Evolutionary conservation across 2,888 invertebrate genomes (phyloP).

Genomic region (Anodontia alba): DNA sequence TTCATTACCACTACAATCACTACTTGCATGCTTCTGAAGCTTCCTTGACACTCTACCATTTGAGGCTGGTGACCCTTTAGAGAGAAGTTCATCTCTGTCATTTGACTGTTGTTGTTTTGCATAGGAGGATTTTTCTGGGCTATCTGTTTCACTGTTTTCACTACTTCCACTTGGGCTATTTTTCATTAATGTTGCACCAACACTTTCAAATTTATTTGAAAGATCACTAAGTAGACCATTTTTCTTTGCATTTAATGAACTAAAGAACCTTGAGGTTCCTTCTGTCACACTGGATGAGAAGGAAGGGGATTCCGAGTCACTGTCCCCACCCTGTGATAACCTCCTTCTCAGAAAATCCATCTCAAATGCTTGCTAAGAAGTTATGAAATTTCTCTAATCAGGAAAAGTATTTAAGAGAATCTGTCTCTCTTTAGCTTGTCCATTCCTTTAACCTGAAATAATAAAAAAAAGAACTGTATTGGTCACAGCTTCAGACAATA

Average conservation of each 20-base stretch:
- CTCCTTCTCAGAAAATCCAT: slow-evolving; percentile 42
- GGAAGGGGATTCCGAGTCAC: slow-evolving; percentile 32
- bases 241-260: slow-evolving; percentile 81
- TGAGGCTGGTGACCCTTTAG: not conserved
- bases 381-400: no score
- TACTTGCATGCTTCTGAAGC: slow-evolving; percentile 40
- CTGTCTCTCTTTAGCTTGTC: not conserved
- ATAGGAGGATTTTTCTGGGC: slow-evolving; percentile 27
- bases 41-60: slow-evolving; percentile 8
- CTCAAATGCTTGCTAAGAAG: not conserved
- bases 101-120: slow-evolving; percentile 9
- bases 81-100: slow-evolving; percentile 14
- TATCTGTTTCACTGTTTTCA: slow-evolving; percentile 59
- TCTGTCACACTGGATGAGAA: slow-evolving; percentile 61
- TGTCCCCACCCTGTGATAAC: slow-evolving; percentile 62
- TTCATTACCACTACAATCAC: slow-evolving; percentile 54
- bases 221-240: slow-evolving; percentile 81
- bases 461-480: not conserved
- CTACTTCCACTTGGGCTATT: slow-evolving; percentile 68
- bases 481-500: not conserved
- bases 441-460: not conserved
- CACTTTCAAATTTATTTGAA: slow-evolving; percentile 81
- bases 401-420: not conserved
- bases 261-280: slow-evolving; percentile 81
- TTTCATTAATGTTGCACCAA: slow-evolving; percentile 68